These are phyloP conservation scores for Spheniscus mendiculus DNA, from an alignment of 2,113 vertebrate genomes.

Conservation along the genomic window DNA sequence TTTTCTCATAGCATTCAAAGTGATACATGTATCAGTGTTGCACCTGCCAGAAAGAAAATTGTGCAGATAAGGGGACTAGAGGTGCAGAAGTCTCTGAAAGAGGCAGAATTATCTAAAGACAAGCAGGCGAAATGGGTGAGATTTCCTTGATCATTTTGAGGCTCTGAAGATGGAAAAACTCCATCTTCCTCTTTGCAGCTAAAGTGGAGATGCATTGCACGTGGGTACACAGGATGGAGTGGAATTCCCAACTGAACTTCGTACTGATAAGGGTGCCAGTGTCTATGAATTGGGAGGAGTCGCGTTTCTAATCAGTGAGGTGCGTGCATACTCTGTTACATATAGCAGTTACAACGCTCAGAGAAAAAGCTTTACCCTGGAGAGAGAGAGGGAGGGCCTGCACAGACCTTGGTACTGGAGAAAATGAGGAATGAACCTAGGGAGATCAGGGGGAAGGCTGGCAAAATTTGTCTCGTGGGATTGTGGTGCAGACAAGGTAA, in stretches of 20 bases:
- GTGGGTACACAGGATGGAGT: background rate
- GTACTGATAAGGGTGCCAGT: background rate
- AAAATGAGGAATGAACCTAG: background rate
- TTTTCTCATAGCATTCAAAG: background rate
- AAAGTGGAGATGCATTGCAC: background rate
- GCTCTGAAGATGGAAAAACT: background rate
- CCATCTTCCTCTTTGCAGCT: background rate
- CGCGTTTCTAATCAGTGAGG: fast-evolving
- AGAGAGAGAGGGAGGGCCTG: background rate
- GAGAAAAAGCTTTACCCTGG: background rate
- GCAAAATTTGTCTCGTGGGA: background rate
- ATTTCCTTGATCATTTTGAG: background rate
- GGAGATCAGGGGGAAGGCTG: background rate
- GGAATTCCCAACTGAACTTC: background rate
- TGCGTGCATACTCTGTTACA: background rate
- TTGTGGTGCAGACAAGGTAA: background rate
- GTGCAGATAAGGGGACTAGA: background rate
- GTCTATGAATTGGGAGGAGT: background rate
- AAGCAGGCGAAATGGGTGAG: background rate
- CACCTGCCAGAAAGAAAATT: background rate
- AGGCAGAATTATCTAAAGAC: background rate
- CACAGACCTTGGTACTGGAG: background rate
- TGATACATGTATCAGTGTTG: fast-evolving
- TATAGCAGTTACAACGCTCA: fast-evolving
- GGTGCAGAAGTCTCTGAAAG: background rate